Evolutionary conservation across 2,888 invertebrate genomes (phyloP).

Genomic region (Nebria brevicollis): DNA sequence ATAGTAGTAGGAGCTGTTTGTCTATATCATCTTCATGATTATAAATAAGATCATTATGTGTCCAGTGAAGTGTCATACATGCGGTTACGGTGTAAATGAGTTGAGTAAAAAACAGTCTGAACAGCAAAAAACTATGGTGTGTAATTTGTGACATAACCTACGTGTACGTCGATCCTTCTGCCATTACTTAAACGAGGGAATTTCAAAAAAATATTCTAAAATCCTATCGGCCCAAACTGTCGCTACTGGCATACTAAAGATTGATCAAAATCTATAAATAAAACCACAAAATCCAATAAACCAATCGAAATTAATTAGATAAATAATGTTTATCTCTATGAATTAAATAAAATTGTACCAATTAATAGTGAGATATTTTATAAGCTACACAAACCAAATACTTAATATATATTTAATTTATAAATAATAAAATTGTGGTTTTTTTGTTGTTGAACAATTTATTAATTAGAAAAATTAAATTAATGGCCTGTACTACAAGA

Average conservation of each 20-base stretch:
- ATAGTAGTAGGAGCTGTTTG: conserved; percentile 19
- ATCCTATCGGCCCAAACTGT: neutral
- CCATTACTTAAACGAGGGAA: conserved; percentile 26
- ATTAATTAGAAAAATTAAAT: neutral
- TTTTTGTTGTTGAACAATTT: neutral
- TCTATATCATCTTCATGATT: conserved; percentile 29
- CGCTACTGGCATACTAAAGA: neutral
- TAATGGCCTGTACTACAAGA: conserved; percentile 68
- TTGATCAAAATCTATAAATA: conserved; percentile 5
- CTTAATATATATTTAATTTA: no score
- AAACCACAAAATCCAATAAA: no score
- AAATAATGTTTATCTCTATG: no score
- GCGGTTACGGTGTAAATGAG: conserved; percentile 32
- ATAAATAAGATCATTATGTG: conserved; percentile 41
- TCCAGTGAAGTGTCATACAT: conserved; percentile 34
- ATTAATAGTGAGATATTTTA: neutral
- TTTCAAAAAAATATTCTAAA: neutral
- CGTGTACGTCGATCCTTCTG: conserved; percentile 34
- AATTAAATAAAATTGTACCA: no score
- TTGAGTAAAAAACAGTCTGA: conserved; percentile 44
- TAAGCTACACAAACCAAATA: neutral
- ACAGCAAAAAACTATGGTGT: conserved; percentile 45
- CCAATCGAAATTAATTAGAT: no score
- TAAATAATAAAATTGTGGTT: neutral
- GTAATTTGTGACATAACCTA: conserved; percentile 46